Evolutionary conservation across 2,888 invertebrate genomes (phyloP), one percentile per base, ranked within the genome.

Genomic region (Pteria penguin): DNA sequence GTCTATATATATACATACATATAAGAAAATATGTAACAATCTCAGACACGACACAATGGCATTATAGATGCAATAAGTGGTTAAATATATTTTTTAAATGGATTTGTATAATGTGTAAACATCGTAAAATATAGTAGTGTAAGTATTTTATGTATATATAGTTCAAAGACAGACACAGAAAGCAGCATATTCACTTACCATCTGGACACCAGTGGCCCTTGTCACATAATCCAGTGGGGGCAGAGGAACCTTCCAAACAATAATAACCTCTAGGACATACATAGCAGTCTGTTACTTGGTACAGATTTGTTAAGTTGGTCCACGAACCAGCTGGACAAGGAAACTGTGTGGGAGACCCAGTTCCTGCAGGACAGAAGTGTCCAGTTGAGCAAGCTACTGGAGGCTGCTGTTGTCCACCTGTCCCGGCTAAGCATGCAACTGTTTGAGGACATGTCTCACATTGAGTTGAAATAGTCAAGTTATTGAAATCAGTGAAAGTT

Each of bases 311-410:
- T 67, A 86, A 75, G 75, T 90, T 90, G 52, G 89, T 86, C 69
- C 84, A 91, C 5, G 89, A 84, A 32, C 91, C 91, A 1, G 90
- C 90, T 3, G 90, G 88, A 79, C 91, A 91, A 1, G 91, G 91
- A 68, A 79, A 84, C 80, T 90, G 86, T 18, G 82, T 88, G 1
- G 84, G 79, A 4, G 82, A 81, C 11, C 79, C 82, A 1, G 91
- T 91, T 0, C 89, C 89, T 24, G 75, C 78, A 18, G 89, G 90
- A 76, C 91, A 91, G 80, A 88, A 91, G 79, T 90, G 84, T 11
- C 91, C 91, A 26, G 74, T 75, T 4, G 83, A 87, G 82, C 91
- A 91, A 14, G 90, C 84, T 14, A 86, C 85, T 4, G 91, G 90
- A 4, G 89, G 87, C 61, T 90, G 87, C 75, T 90, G 89, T 5